A percentile compares a stretch with the other conserved stretches of the same genome.
These are phyloP conservation scores for Protosalanx chinensis DNA, from an alignment of 2,797 vertebrate genomes.

Conservation along the genomic window DNA sequence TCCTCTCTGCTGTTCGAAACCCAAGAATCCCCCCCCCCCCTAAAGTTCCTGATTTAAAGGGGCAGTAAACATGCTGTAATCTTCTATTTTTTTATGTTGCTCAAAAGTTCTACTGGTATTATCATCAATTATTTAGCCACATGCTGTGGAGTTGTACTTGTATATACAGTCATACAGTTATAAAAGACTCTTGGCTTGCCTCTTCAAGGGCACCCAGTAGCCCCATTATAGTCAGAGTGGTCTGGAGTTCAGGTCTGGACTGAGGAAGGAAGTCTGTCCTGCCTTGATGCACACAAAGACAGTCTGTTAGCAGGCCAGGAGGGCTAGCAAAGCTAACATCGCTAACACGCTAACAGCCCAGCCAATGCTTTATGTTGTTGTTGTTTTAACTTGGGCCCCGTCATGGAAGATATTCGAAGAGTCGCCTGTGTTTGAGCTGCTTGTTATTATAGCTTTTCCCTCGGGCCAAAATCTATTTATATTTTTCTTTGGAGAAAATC, in stretches of 20 bases:
- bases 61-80: neutral
- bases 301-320: constrained; percentile 45
- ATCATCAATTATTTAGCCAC: no score
- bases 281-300: constrained; percentile 45
- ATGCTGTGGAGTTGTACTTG: no score
- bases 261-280: constrained; percentile 11
- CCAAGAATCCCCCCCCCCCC: constrained; percentile 6
- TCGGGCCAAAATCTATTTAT: constrained; percentile 21
- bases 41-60: neutral
- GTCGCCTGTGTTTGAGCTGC: neutral
- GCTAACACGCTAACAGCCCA: constrained; percentile 3
- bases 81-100: no score
- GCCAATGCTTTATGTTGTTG: constrained; percentile 10
- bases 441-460: constrained; percentile 28
- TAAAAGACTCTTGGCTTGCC: no score
- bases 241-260: constrained; percentile 16
- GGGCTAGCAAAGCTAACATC: constrained; percentile 15
- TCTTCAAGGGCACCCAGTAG: neutral
- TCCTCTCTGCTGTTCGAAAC: neutral
- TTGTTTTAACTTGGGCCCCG: constrained; percentile 18
- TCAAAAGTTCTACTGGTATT: no score
- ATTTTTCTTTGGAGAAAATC: constrained; percentile 24
- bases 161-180: no score
- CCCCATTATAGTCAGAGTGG: constrained; percentile 29
- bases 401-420: constrained; percentile 16